Evolutionary conservation across 64 coral and sea anemone species (phyloP).

Genomic region (Montipora cactus): DNA sequence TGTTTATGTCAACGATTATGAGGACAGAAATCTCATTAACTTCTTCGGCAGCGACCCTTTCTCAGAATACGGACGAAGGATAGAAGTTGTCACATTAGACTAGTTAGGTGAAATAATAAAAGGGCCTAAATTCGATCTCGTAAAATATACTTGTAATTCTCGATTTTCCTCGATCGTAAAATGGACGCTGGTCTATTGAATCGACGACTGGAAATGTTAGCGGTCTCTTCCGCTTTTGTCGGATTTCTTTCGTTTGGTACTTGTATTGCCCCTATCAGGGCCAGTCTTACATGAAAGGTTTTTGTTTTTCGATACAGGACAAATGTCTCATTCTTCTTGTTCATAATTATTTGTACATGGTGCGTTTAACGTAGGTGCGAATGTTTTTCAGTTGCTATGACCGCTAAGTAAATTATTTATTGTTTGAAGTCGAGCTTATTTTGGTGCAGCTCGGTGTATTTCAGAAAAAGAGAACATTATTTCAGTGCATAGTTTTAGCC

Average conservation of each 20-base stretch:
- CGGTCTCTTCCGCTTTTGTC: background rate
- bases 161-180: background rate
- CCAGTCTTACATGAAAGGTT: background rate
- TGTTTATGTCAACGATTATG: slow-evolving; percentile 95
- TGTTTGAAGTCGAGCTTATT: slow-evolving; percentile 48
- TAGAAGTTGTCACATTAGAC: slow-evolving; percentile 92
- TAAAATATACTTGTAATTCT: background rate
- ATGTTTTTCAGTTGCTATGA: background rate
- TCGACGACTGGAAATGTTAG: background rate
- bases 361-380: background rate
- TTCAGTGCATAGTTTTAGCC: background rate
- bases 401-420: slow-evolving; percentile 42
- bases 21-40: slow-evolving; percentile 83
- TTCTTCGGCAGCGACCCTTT: slow-evolving; percentile 82
- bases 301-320: background rate
- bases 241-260: background rate
- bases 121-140: background rate
- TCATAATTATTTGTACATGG: background rate
- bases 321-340: background rate
- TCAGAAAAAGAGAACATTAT: background rate
- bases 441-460: slow-evolving; percentile 6
- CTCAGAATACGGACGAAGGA: slow-evolving; percentile 77
- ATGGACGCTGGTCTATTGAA: background rate
- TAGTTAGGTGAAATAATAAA: background rate
- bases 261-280: background rate